Conservation (phyloP, 2,888 invertebrate genomes). For the Drosophila picticornis region DNA sequence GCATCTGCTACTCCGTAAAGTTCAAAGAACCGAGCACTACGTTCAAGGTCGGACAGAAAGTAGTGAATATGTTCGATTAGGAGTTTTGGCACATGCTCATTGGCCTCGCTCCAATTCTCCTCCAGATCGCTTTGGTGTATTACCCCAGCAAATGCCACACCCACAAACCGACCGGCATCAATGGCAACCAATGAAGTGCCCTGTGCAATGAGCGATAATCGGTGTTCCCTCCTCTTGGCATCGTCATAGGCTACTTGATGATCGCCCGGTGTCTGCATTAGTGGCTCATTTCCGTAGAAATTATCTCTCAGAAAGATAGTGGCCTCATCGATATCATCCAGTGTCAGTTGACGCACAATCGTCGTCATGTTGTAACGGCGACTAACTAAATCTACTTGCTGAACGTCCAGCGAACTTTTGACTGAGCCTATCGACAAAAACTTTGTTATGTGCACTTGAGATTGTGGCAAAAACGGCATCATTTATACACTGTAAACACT, state of each 20-base stretch:
- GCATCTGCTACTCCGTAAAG: constrained; percentile 47
- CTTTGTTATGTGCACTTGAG: neutral
- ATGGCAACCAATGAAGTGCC: constrained; percentile 57
- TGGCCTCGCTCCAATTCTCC: constrained; percentile 27
- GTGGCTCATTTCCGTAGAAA: constrained; percentile 61
- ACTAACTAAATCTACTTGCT: neutral
- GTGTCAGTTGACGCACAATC: constrained; percentile 48
- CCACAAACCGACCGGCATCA: constrained; percentile 51
- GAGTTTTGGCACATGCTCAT: constrained; percentile 16
- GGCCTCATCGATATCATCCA: constrained; percentile 43
- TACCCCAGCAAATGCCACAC: constrained; percentile 38
- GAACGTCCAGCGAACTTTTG: neutral
- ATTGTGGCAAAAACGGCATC: neutral
- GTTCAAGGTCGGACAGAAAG: constrained; percentile 65
- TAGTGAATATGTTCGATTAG: constrained; percentile 56
- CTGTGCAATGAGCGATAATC: constrained; percentile 30
- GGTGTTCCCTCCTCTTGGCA: constrained; percentile 26
- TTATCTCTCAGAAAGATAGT: constrained; percentile 44
- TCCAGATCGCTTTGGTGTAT: constrained; percentile 43
- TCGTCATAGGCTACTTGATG: constrained; percentile 17
- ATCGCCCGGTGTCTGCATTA: constrained; percentile 48
- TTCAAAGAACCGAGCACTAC: constrained; percentile 57
- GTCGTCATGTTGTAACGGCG: constrained; percentile 34
- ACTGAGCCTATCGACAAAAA: neutral
- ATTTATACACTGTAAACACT: neutral